phyloP scores from a whole-genome alignment of 2,797 vertebrate genomes.

The Lutjanus campechanus region DNA sequence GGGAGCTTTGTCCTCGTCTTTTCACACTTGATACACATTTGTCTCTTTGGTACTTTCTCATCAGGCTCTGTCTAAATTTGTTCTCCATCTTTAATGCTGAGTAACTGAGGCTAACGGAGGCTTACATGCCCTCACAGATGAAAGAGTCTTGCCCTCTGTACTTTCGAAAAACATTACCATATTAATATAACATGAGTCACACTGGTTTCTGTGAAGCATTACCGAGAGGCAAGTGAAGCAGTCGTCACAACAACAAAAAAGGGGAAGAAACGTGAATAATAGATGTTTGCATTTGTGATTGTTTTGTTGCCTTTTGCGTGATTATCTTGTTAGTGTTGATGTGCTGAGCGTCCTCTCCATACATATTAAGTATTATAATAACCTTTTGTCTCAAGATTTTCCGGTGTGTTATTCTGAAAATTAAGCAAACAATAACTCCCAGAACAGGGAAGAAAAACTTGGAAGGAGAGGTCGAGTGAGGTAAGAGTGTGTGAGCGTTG shows the following conservation, averaged over 20 bases:
- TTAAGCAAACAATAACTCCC: neutral
- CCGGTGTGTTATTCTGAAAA: neutral
- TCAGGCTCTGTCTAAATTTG: slow-evolving; percentile 49
- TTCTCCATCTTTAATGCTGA: slow-evolving; percentile 32
- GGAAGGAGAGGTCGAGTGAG: slow-evolving; percentile 11
- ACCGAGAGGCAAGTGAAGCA: slow-evolving; percentile 37
- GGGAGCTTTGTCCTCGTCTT: slow-evolving; percentile 5
- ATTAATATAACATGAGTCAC: slow-evolving; percentile 59
- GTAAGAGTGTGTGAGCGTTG: slow-evolving; percentile 23
- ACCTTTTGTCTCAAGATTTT: neutral
- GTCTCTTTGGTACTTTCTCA: slow-evolving; percentile 36
- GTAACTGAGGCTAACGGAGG: slow-evolving; percentile 27
- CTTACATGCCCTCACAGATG: slow-evolving; percentile 47
- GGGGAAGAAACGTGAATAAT: slow-evolving; percentile 40
- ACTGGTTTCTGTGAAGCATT: slow-evolving; percentile 44
- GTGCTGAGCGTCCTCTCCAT: neutral
- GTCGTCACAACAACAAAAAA: slow-evolving; percentile 33
- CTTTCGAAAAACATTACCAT: slow-evolving; percentile 53
- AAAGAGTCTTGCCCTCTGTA: slow-evolving; percentile 50
- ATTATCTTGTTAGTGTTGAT: neutral
- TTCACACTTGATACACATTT: neutral
- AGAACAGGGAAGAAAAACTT: neutral
- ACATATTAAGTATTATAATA: slow-evolving; percentile 4
- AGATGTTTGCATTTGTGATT: slow-evolving; percentile 32
- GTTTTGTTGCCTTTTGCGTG: slow-evolving; percentile 26